Percentiles rank a stretch among this genome's conserved stretches.
These are phyloP conservation scores for Peribatodes rhomboidaria DNA, from an alignment of 2,888 invertebrate species.

Conservation along the genomic window DNA sequence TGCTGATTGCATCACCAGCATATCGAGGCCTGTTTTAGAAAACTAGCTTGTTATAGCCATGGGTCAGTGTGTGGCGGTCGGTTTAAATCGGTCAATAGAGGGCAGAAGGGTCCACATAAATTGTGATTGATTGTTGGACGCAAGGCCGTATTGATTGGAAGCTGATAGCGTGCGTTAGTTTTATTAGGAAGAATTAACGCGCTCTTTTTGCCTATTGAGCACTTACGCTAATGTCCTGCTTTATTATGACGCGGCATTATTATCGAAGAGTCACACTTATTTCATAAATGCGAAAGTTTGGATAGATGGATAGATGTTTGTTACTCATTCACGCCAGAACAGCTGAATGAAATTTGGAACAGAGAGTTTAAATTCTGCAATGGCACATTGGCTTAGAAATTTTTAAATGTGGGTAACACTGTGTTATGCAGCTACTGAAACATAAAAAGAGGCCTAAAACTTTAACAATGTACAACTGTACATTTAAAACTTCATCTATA, in stretches of 20 bases:
- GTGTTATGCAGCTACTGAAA: too few species aligned
- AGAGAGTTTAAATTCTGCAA: too few species aligned
- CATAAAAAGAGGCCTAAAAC: too few species aligned
- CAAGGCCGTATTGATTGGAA: conserved; percentile 72
- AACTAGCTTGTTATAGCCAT: conserved; percentile 8
- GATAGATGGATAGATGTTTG: too few species aligned
- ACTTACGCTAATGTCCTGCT: conserved; percentile 12
- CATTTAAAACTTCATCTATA: too few species aligned
- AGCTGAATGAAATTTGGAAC: too few species aligned
- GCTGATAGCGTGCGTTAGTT: conserved; percentile 74
- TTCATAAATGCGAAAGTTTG: too few species aligned
- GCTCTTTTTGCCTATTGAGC: conserved; percentile 43
- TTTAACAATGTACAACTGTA: too few species aligned
- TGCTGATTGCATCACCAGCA: conserved; percentile 41
- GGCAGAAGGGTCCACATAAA: conserved; percentile 71
- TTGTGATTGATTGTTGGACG: conserved; percentile 78
- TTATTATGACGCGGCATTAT: not conserved
- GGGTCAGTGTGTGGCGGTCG: conserved; percentile 54
- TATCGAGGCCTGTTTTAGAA: conserved; percentile 18
- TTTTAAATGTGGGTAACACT: too few species aligned
- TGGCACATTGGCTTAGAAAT: too few species aligned
- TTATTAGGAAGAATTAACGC: conserved; percentile 66
- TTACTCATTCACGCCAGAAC: too few species aligned
- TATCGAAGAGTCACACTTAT: not conserved
- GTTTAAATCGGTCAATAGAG: conserved; percentile 66